phyloP scores from a whole-genome alignment of 2,888 invertebrate species.

The Chrysolina haemoptera region DNA sequence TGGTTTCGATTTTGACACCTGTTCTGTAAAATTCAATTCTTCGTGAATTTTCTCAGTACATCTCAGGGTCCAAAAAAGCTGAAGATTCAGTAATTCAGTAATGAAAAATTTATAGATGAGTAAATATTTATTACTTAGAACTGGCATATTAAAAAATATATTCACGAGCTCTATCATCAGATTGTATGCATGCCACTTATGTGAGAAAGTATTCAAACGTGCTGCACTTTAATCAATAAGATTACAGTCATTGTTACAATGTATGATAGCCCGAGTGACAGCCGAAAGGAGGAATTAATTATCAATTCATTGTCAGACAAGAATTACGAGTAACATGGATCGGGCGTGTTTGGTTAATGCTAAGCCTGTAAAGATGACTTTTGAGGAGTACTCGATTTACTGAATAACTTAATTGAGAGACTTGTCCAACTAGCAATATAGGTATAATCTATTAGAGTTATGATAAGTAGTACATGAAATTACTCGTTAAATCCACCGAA shows the following conservation, averaged over 20 bases:
- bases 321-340: slow-evolving; percentile 12
- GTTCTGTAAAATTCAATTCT: too few species aligned
- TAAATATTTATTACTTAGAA: too few species aligned
- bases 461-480: not conserved
- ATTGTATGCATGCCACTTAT: too few species aligned
- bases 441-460: slow-evolving; percentile 3
- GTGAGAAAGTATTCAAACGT: not conserved
- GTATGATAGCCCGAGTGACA: not conserved
- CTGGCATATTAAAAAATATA: too few species aligned
- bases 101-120: too few species aligned
- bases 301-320: not conserved
- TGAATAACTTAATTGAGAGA: slow-evolving; percentile 15
- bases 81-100: too few species aligned
- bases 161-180: too few species aligned
- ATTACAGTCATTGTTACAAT: not conserved
- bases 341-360: slow-evolving; percentile 10
- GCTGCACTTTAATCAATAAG: not conserved
- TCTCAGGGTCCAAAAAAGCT: too few species aligned
- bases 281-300: slow-evolving; percentile 3
- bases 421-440: slow-evolving; percentile 1
- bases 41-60: too few species aligned
- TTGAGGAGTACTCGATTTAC: slow-evolving; percentile 14
- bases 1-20: too few species aligned
- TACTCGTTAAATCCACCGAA: not conserved
- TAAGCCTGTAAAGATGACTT: not conserved